phyloP scores from a whole-genome alignment of 1,140 invertebrate genomes.

The Pinna nobilis region DNA sequence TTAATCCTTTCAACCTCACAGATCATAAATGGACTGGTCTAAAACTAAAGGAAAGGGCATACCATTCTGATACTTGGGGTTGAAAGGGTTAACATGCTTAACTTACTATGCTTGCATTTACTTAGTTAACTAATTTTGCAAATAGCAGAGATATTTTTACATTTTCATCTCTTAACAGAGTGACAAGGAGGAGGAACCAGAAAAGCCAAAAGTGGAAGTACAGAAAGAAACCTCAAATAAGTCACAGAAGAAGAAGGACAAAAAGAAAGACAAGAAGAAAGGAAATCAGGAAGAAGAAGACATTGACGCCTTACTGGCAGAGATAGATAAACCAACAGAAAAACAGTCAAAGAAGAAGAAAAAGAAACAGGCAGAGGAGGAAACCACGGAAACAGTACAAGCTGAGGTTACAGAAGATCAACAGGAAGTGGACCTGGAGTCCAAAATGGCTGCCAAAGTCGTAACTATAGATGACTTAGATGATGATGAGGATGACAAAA shows the following conservation, averaged over 20 bases:
- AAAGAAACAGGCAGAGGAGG: slow-evolving; percentile 21
- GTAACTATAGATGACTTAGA: slow-evolving; percentile 59
- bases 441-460: slow-evolving; percentile 43
- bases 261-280: slow-evolving; percentile 61
- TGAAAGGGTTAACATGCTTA: no score
- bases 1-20: no score
- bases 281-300: slow-evolving; percentile 87
- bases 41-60: no score
- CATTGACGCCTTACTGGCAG: slow-evolving; percentile 87
- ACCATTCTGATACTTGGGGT: no score
- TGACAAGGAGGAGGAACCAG: slow-evolving; percentile 19
- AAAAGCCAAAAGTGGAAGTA: slow-evolving; percentile 31
- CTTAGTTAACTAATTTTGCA: neutral
- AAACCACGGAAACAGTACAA: neutral
- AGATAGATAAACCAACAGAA: slow-evolving; percentile 58
- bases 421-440: slow-evolving; percentile 62
- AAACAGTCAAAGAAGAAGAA: slow-evolving; percentile 37
- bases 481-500: slow-evolving; percentile 50
- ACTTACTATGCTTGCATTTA: neutral
- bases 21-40: no score
- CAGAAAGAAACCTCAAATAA: slow-evolving; percentile 27
- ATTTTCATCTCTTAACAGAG: slow-evolving; percentile 25
- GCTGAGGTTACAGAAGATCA: slow-evolving; percentile 45
- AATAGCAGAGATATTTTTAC: neutral
- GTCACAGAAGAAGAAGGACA: slow-evolving; percentile 56